phyloP scores from a whole-genome alignment of 2,797 vertebrate genomes.

The Spinus olivaceus region DNA sequence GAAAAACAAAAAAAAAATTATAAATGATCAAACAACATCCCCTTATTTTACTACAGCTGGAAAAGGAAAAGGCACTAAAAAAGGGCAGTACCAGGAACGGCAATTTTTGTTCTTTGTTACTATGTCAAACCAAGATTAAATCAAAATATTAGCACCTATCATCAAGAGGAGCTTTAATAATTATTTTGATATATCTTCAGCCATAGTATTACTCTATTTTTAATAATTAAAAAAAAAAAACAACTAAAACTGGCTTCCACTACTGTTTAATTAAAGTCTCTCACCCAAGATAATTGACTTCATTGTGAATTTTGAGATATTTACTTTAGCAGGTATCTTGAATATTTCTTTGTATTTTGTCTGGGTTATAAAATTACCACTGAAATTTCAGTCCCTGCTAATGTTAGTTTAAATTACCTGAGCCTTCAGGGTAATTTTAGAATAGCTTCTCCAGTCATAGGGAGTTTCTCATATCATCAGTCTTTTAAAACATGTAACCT shows the following conservation, averaged over 20 bases:
- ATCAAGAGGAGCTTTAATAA: background rate
- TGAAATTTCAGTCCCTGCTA: background rate
- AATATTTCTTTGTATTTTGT: background rate
- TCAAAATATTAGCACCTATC: background rate
- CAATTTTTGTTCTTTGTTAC: background rate
- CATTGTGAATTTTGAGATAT: background rate
- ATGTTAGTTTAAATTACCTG: background rate
- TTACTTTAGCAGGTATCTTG: background rate
- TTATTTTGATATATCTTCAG: background rate
- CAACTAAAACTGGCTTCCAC: fast-evolving
- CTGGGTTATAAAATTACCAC: background rate
- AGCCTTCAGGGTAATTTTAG: background rate
- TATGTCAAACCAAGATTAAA: background rate
- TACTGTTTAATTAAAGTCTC: slow-evolving; percentile 1
- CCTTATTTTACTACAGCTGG: background rate
- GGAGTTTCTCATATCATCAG: background rate
- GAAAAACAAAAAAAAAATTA: background rate
- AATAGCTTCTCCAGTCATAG: background rate
- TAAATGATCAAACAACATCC: background rate
- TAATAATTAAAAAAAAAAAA: background rate
- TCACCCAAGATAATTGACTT: background rate
- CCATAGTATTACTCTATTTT: background rate
- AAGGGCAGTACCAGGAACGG: background rate
- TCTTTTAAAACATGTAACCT: background rate
- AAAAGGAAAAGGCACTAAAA: background rate